Base-by-base conservation (phyloP, 2,888 invertebrate species). In the Cephonodes hylas region DNA sequence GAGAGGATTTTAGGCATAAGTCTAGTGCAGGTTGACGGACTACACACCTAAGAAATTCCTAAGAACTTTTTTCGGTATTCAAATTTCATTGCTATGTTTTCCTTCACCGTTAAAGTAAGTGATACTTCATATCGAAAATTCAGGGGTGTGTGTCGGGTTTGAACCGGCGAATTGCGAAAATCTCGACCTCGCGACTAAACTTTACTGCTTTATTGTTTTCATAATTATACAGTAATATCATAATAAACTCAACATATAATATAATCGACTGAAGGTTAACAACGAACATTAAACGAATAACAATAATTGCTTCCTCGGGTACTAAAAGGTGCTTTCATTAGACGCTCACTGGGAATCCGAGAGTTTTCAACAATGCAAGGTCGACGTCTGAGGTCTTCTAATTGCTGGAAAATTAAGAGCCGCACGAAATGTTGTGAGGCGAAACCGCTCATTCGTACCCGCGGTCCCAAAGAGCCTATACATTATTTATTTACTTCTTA, bases 341-440 rank as follows among this genome's bases (percentile, higher is more conserved):
- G 48, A 48, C 25, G 48, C 15, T 27, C 27, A 5, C 15, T 27
- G 15, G n/a, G 48, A 25, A 76, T 76, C 74, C 70, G 42, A 57
- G 58, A 25, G 64, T 15, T 31, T 48, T n/a, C n/a, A 74, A 84
- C 84, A 84, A 84, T 77, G 84, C 81, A 84, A 84, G 83, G 84
- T 61, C 71, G 65, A 1, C 65, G 62, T 63, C 60, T 64, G 48
- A 27, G 48, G 48, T 62, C 48, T 64, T 65, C 66, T 71, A 69
- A 69, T 73, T 60, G 61, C 65, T 27, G 48, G 25, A 27, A 48
- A 48, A 48, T 48, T 48, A 48, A 48, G 15, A 27, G 25, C 25
- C 6, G 44, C 18, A 20, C 44, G 6, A 10, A 44, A 44, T 44
- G 34, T 34, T 5, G n/a, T 34, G 20, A 3, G 3, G 10, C 15